Evolutionary conservation across 2,113 vertebrate species (phyloP), one percentile per base, ranked within the genome.

Genomic region (Eonycteris spelaea): DNA sequence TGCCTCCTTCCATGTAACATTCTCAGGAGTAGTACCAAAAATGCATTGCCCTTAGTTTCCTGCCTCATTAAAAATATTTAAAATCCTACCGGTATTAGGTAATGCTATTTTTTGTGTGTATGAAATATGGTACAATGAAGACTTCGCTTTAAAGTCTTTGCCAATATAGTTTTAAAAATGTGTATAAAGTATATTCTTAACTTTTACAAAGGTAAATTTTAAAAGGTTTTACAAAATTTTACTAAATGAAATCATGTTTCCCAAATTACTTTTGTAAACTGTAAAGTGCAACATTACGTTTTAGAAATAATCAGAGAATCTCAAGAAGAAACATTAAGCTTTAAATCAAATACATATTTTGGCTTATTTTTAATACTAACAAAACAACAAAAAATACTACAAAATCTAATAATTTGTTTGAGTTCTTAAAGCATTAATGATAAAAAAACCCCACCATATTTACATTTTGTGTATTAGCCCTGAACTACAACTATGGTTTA

Each of bases 351-450:
- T 10, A n/a, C 13, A 3, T 67, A 78, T 18, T 75, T 92, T 13
- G 55, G 33, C 28, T 43, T 87, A 53, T 57, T 77, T 77, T 61
- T 90, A 88, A 48, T 15, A 74, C 8, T 77, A 79, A 84, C 33
- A 10, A 70, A 63, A 35, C 28, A 82, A 91, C 74, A 38, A 55
- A 35, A 45, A 80, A 53, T 53, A 30, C 12, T 78, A 63, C 63
- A 95, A 83, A 96, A 94, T 55, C 48, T 94, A 93, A 89, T 55
- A 16, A 92, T 43, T 13, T 78, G 33, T 63, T 65, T 86, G 28
- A 74, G 59, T 93, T 86, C 67, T 86, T 96, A 94, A 82, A 92
- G 48, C 18, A 80, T 57, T 75, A 83, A 63, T 33, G 28, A 19
- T 40, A 80, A 83, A 79, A n/a, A 40, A 40, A 40, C 40, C 3